A percentile compares a stretch with the other conserved stretches of the same genome.
These are phyloP conservation scores for Luehdorfia chinensis DNA, from an alignment of 1,140 invertebrate species.

Conservation along the genomic window DNA sequence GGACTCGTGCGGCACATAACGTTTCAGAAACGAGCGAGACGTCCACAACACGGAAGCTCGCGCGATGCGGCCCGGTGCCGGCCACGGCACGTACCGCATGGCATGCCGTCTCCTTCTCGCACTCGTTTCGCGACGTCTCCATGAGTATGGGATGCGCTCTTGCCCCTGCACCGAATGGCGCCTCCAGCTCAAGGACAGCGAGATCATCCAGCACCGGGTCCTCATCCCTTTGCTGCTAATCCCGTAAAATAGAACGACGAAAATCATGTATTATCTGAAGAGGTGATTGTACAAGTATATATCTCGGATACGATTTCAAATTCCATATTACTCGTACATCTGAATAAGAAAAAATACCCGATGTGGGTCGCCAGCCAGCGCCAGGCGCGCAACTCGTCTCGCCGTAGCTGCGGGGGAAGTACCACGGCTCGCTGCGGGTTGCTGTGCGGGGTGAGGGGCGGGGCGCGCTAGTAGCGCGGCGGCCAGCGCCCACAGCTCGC, in stretches of 20 bases:
- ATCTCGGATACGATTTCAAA: no score
- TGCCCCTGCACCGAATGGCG: slow-evolving; percentile 36
- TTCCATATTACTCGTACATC: no score
- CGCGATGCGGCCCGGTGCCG: slow-evolving; percentile 5
- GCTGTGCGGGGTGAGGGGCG: slow-evolving; percentile 4
- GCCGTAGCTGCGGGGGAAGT: slow-evolving; percentile 20
- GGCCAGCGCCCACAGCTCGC: slow-evolving; percentile 23
- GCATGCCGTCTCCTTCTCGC: slow-evolving; percentile 33
- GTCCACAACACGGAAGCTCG: slow-evolving; percentile 32
- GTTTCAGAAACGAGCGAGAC: slow-evolving; percentile 18
- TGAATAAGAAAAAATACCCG: background rate
- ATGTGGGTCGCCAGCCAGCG: slow-evolving; percentile 22
- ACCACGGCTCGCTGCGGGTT: slow-evolving; percentile 13
- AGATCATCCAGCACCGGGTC: slow-evolving; percentile 29
- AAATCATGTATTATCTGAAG: no score
- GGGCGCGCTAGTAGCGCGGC: slow-evolving; percentile 19
- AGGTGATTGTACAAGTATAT: no score
- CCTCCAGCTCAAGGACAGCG: slow-evolving; percentile 46
- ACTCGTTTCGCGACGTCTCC: slow-evolving; percentile 25
- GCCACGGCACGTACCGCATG: slow-evolving; percentile 31
- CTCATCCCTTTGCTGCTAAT: no score
- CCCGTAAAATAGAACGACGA: no score
- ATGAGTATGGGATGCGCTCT: slow-evolving; percentile 40
- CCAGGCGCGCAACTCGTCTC: slow-evolving; percentile 24
- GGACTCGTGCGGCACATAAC: slow-evolving; percentile 25